These are phyloP conservation scores for Deroptyus accipitrinus DNA, from an alignment of 2,113 vertebrate species.

Conservation along the genomic window DNA sequence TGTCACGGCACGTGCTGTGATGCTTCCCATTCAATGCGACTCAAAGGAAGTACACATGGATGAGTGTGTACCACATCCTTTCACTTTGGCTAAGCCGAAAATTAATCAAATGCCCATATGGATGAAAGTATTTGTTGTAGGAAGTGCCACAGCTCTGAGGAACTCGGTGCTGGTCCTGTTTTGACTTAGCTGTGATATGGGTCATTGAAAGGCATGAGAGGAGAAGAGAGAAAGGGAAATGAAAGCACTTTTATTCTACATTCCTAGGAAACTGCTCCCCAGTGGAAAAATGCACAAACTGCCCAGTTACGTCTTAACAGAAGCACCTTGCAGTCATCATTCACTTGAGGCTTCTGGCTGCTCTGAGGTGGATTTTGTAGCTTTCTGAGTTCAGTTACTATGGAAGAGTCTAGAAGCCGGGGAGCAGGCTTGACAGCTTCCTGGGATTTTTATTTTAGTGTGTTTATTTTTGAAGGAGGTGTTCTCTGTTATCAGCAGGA, in stretches of 20 bases:
- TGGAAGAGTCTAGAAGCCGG: slow-evolving; percentile 7
- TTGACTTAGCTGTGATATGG: not conserved
- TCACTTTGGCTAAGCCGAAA: not conserved
- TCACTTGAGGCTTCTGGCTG: not conserved
- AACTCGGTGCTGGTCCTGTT: not conserved
- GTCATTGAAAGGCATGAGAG: not conserved
- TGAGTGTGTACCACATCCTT: not conserved
- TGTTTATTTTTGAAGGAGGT: slow-evolving; percentile 33
- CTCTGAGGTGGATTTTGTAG: not conserved
- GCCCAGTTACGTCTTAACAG: not conserved
- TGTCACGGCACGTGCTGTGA: not conserved
- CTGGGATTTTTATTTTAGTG: slow-evolving; percentile 36
- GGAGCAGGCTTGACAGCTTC: not conserved
- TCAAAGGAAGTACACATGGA: fast-evolving
- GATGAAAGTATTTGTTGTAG: not conserved
- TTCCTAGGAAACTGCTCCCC: not conserved
- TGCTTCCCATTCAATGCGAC: not conserved
- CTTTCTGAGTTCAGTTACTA: not conserved
- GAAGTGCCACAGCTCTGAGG: not conserved
- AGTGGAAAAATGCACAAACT: not conserved
- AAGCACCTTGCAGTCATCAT: not conserved
- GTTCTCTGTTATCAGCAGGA: slow-evolving; percentile 42
- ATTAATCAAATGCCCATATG: not conserved
- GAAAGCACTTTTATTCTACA: not conserved
- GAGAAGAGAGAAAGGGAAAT: not conserved